These are phyloP conservation scores for Paelopatides confundens DNA, from an alignment of 53 echinoderm and acorn worm species.

Conservation along the genomic window DNA sequence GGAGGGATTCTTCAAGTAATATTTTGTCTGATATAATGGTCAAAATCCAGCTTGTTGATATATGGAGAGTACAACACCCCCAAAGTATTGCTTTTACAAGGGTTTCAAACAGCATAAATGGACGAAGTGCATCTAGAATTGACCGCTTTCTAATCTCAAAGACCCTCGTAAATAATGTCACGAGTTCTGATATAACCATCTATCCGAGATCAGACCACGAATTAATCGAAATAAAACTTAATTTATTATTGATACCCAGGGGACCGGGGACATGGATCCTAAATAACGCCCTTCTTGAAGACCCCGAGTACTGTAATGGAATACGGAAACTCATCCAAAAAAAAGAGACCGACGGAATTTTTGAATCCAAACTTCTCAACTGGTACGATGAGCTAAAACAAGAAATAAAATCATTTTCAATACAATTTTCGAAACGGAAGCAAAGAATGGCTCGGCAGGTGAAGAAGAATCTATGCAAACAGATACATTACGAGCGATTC, in stretches of 20 bases:
- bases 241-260: neutral
- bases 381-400: conserved; percentile 25
- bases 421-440: neutral
- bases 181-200: neutral
- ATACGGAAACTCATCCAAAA: neutral
- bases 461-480: too few relatives aligned
- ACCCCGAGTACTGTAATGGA: neutral
- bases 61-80: neutral
- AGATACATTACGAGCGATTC: neutral
- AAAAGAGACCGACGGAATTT: neutral
- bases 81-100: neutral
- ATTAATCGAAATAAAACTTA: neutral
- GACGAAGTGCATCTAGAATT: neutral
- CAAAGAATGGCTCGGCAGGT: too few relatives aligned
- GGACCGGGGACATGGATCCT: neutral
- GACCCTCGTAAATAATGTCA: neutral
- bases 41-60: neutral
- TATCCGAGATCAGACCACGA: neutral
- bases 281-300: neutral
- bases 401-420: neutral
- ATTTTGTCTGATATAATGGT: neutral
- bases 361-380: neutral
- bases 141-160: conserved; percentile 4
- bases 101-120: neutral
- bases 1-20: neutral